These are phyloP conservation scores for Idaea dimidiata DNA, from an alignment of 2,888 invertebrate genomes.

Conservation along the genomic window DNA sequence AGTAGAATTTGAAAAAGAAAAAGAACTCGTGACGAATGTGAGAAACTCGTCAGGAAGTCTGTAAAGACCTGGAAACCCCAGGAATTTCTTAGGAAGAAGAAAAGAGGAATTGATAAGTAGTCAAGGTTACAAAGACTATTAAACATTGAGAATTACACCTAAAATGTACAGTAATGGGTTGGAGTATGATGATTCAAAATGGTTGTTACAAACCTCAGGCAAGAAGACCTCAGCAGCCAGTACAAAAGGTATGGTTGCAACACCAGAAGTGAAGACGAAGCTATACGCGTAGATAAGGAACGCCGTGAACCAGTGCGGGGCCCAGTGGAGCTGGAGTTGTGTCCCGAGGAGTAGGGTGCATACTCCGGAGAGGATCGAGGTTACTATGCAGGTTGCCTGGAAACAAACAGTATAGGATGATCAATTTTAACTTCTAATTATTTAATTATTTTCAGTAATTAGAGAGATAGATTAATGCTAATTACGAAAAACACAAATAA, in stretches of 20 bases:
- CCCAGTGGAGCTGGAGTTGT: conserved; percentile 49
- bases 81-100: too few species aligned
- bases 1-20: not conserved
- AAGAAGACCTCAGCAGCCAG: conserved; percentile 64
- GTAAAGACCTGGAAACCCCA: too few species aligned
- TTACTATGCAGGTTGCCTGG: conserved; percentile 44
- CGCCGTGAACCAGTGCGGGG: conserved; percentile 51
- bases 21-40: too few species aligned
- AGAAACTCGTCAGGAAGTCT: too few species aligned
- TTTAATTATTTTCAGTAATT: too few species aligned
- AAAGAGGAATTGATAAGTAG: too few species aligned
- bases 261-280: conserved; percentile 58
- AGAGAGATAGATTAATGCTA: too few species aligned
- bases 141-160: too few species aligned
- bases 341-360: conserved; percentile 45
- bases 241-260: conserved; percentile 61
- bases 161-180: too few species aligned
- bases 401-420: not conserved
- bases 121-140: too few species aligned
- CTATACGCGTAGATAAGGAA: conserved; percentile 50
- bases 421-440: too few species aligned
- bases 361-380: conserved; percentile 40
- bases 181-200: not conserved
- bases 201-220: conserved; percentile 49
- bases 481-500: too few species aligned